Percentiles rank a stretch among this genome's conserved stretches.
Conservation (phyloP, 2,888 invertebrate genomes). For the Drosophila rubida region DNA sequence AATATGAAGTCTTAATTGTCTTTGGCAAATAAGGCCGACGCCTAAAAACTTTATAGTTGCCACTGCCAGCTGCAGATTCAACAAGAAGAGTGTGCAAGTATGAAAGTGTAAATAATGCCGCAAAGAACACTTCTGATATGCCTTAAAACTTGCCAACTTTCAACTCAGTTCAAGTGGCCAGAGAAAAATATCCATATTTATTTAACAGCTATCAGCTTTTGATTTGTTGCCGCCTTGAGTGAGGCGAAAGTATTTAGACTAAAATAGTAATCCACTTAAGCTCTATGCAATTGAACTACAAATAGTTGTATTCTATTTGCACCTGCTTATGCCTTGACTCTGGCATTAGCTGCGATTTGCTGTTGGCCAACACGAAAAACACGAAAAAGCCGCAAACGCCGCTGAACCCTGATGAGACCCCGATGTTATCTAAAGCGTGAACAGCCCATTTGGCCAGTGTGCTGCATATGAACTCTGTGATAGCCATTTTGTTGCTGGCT, state of each 20-base stretch:
- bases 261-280: too few relatives aligned
- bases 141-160: too few relatives aligned
- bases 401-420: slow-evolving; percentile 40
- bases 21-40: slow-evolving; percentile 22
- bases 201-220: too few relatives aligned
- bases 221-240: too few relatives aligned
- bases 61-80: background rate
- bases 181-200: too few relatives aligned
- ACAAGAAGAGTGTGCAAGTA: too few relatives aligned
- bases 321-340: background rate
- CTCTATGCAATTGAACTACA: background rate
- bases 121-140: too few relatives aligned
- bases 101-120: background rate
- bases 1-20: slow-evolving; percentile 42
- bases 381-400: slow-evolving; percentile 11
- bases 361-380: slow-evolving; percentile 32
- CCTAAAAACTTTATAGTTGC: slow-evolving; percentile 11
- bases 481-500: slow-evolving; percentile 31
- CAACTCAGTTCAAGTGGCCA: too few relatives aligned
- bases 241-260: too few relatives aligned
- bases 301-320: background rate
- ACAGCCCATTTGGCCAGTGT: slow-evolving; percentile 51
- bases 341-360: slow-evolving; percentile 29
- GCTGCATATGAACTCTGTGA: slow-evolving; percentile 1
- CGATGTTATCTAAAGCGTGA: slow-evolving; percentile 62